These are phyloP conservation scores for Byasa hedistus DNA, from an alignment of 2,888 invertebrate species.

Conservation along the genomic window DNA sequence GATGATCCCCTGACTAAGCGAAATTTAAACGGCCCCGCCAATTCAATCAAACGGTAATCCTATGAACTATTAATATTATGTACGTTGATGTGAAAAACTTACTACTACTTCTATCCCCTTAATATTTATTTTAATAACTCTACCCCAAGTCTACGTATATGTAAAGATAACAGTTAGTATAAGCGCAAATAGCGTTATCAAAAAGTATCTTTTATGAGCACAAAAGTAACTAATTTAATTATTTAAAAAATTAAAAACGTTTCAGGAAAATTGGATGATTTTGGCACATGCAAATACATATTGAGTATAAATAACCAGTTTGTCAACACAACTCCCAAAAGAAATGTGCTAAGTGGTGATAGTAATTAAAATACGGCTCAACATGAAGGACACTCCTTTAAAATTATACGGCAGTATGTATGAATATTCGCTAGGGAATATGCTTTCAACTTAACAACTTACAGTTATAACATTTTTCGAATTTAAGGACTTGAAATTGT, in stretches of 20 bases:
- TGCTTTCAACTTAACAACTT: conserved; percentile 5
- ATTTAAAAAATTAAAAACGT: no score
- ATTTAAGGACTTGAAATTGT: conserved; percentile 2
- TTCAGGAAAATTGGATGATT: no score
- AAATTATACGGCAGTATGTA: conserved; percentile 18
- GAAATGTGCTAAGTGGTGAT: conserved; percentile 46
- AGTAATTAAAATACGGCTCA: conserved; percentile 42
- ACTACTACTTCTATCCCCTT: background rate
- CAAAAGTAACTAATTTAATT: no score
- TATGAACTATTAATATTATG: conserved; percentile 13
- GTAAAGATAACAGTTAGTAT: background rate
- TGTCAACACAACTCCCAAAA: conserved; percentile 36
- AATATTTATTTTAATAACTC: background rate
- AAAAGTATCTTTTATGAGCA: no score
- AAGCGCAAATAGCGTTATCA: no score
- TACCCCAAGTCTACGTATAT: background rate
- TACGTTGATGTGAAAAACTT: conserved; percentile 7
- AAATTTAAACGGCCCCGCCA: conserved; percentile 41
- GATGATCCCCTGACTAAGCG: conserved; percentile 34
- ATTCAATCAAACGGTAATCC: conserved; percentile 40
- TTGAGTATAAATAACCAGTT: conserved; percentile 13
- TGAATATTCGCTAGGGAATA: conserved; percentile 19
- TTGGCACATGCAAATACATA: no score
- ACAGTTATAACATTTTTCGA: background rate
- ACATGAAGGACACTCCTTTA: conserved; percentile 40